A percentile compares a stretch with the other conserved stretches of the same genome.
Evolutionary conservation across 2,888 invertebrate genomes (phyloP).

Genomic region (Leptopilina drosophilae): DNA sequence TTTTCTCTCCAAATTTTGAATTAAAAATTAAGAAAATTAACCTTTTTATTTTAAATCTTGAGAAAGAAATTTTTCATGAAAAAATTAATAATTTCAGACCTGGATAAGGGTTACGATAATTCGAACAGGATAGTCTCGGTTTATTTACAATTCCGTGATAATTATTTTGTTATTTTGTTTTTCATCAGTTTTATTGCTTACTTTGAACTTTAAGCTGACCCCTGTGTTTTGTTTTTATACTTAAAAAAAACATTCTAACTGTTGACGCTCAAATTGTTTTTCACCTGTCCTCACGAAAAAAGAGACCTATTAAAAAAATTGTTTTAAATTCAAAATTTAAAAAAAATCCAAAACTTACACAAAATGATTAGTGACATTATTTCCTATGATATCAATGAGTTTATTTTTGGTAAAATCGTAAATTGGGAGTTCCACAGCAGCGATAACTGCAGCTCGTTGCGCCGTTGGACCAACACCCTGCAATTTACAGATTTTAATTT

Average conservation of each 20-base stretch:
- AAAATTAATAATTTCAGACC: constrained; percentile 24
- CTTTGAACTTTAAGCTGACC: constrained; percentile 16
- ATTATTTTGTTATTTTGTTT: constrained; percentile 20
- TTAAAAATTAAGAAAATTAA: constrained; percentile 20
- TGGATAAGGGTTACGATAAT: constrained; percentile 34
- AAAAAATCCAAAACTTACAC: constrained; percentile 87
- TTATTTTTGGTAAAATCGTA: constrained; percentile 93
- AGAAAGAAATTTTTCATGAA: neutral
- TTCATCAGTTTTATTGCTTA: constrained; percentile 24
- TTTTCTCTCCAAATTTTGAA: neutral
- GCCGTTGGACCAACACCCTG: constrained; percentile 95
- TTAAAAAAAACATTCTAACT: neutral
- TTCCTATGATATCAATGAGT: constrained; percentile 84
- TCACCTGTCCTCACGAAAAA: constrained; percentile 28
- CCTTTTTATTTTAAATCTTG: constrained; percentile 10
- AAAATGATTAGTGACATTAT: constrained; percentile 91
- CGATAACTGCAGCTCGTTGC: constrained; percentile 94
- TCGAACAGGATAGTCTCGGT: neutral
- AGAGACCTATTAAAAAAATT: constrained; percentile 16
- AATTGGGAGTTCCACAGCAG: constrained; percentile 95
- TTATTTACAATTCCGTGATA: neutral
- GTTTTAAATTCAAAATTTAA: constrained; percentile 29
- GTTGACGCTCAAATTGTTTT: neutral
- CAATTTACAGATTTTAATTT: constrained; percentile 40
- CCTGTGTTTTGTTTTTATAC: neutral